Conservation (phyloP, 2,113 vertebrate species). For the Rhinolophus ferrumequinum region DNA sequence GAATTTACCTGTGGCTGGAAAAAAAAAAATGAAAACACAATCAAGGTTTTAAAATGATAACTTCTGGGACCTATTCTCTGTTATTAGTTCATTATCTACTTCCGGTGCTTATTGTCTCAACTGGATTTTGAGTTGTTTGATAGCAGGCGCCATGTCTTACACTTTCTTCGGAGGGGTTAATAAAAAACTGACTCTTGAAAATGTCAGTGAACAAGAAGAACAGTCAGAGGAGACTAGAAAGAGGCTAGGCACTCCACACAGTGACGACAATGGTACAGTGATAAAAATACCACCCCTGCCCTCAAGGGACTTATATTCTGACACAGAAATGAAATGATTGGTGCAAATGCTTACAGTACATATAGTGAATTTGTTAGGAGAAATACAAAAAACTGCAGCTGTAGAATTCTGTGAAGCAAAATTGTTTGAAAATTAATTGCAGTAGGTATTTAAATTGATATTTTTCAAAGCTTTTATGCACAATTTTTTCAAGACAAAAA, state of each 20-base stretch:
- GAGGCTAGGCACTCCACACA: neutral
- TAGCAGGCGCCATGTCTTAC: neutral
- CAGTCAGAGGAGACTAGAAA: neutral
- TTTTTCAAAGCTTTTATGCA: neutral
- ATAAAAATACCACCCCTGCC: neutral
- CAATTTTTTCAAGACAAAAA: neutral
- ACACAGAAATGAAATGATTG: neutral
- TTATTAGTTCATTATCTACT: neutral
- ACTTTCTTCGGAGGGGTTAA: neutral
- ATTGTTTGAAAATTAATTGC: conserved; percentile 17
- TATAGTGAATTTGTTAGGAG: neutral
- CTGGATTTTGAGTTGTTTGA: neutral
- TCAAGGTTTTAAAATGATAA: neutral
- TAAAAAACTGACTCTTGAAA: neutral
- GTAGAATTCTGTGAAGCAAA: neutral
- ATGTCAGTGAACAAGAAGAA: neutral
- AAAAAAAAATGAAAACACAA: neutral
- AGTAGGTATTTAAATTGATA: neutral
- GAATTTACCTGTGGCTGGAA: neutral
- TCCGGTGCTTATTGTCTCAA: neutral
- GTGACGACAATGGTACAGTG: neutral
- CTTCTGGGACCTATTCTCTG: neutral
- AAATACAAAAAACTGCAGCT: neutral
- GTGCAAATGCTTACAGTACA: neutral
- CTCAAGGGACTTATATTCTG: neutral